Conservation (phyloP, 2,113 vertebrate species). For the Neoarius graeffei region DNA sequence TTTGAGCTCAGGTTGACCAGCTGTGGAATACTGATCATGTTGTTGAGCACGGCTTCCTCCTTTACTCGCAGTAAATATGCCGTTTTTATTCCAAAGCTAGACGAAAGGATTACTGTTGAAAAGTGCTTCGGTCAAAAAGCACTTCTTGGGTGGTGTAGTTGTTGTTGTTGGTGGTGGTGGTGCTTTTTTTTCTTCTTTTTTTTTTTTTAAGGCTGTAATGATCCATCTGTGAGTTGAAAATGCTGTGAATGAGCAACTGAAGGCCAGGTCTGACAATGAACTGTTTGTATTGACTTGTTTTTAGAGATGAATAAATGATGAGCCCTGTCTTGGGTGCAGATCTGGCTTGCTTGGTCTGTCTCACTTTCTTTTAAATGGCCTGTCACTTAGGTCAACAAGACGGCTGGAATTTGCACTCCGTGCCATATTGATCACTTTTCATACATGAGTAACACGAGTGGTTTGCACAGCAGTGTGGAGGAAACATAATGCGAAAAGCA, state of each 20-base stretch:
- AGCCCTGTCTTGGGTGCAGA: constrained; percentile 56
- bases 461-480: constrained; percentile 55
- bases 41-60: constrained; percentile 49
- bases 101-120: background rate
- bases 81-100: constrained; percentile 57
- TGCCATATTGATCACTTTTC: constrained; percentile 67
- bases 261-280: constrained; percentile 45
- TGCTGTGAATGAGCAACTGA: constrained; percentile 42
- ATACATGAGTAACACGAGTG: constrained; percentile 55
- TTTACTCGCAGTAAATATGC: constrained; percentile 66
- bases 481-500: constrained; percentile 58
- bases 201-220: background rate
- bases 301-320: constrained; percentile 71
- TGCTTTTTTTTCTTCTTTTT: background rate
- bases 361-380: constrained; percentile 65
- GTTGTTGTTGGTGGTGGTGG: background rate
- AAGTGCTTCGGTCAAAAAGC: background rate
- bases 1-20: constrained; percentile 80
- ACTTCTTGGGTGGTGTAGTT: background rate
- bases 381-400: constrained; percentile 68
- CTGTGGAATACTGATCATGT: constrained; percentile 80
- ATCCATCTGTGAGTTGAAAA: constrained; percentile 31
- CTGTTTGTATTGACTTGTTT: constrained; percentile 66
- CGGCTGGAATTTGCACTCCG: constrained; percentile 65
- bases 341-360: constrained; percentile 58